Evolutionary conservation across 2,888 invertebrate genomes (phyloP).

Genomic region (Clanis bilineata): DNA sequence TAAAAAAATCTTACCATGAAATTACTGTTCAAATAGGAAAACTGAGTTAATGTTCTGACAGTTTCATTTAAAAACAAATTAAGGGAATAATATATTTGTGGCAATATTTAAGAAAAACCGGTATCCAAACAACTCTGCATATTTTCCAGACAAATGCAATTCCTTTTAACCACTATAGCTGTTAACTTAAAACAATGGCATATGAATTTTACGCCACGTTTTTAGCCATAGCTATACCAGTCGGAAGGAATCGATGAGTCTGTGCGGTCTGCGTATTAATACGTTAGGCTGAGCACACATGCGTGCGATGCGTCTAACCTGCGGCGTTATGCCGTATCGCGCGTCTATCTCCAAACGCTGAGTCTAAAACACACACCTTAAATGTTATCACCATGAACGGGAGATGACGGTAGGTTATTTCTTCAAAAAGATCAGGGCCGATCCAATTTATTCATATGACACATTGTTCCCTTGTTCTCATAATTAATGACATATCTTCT

Average conservation of each 20-base stretch:
- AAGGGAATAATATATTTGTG: too few species aligned
- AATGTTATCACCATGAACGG: neutral
- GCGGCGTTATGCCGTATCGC: constrained; percentile 91
- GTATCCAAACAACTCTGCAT: neutral
- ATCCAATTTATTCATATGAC: too few species aligned
- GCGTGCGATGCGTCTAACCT: constrained; percentile 86
- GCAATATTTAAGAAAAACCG: too few species aligned
- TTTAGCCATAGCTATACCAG: neutral
- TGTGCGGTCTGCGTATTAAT: neutral
- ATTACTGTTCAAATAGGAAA: too few species aligned
- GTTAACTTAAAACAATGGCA: neutral
- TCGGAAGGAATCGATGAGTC: neutral
- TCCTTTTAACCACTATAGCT: neutral
- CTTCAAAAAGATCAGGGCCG: too few species aligned
- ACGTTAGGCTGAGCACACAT: constrained; percentile 64
- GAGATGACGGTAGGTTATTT: too few species aligned
- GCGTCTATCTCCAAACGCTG: constrained; percentile 96
- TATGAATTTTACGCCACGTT: neutral
- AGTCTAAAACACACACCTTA: constrained; percentile 84
- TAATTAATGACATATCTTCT: too few species aligned
- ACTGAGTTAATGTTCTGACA: too few species aligned
- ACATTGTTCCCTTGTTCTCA: too few species aligned
- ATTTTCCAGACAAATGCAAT: neutral
- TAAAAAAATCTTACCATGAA: too few species aligned
- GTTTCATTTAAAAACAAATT: too few species aligned